A percentile compares a stretch with the other conserved stretches of the same genome.
phyloP scores from a whole-genome alignment of 2,113 vertebrate genomes.

The Sula dactylatra region DNA sequence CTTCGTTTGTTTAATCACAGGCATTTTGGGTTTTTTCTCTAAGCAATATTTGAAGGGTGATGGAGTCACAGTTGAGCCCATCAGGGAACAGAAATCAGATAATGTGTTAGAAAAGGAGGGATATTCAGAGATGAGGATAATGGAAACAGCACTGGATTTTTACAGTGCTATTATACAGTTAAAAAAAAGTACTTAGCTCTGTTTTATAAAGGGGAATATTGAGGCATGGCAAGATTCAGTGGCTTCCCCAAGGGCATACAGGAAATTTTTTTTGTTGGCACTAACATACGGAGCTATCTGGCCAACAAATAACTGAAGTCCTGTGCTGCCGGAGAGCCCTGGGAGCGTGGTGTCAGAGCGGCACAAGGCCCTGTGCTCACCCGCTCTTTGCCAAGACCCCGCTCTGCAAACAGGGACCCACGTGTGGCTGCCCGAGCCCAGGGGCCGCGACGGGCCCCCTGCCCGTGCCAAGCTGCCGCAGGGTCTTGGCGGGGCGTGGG shows the following conservation, averaged over 20 bases:
- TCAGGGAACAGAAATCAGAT: not conserved
- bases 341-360: fast-evolving
- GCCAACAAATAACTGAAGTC: not conserved
- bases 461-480: fast-evolving
- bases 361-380: not conserved
- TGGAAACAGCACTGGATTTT: not conserved
- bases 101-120: not conserved
- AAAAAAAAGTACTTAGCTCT: not conserved
- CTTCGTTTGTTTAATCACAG: not conserved
- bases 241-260: not conserved
- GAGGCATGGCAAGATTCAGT: not conserved
- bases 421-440: fast-evolving
- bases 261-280: not conserved
- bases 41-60: not conserved
- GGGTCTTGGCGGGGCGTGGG: fast-evolving
- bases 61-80: not conserved
- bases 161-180: not conserved
- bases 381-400: not conserved
- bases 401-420: fast-evolving
- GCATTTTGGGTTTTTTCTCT: not conserved
- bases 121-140: not conserved
- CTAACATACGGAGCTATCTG: not conserved
- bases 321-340: not conserved
- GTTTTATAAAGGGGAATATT: not conserved
- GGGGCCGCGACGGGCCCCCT: fast-evolving